Conservation (phyloP, 2,888 invertebrate species). For the Drosophila putrida region DNA sequence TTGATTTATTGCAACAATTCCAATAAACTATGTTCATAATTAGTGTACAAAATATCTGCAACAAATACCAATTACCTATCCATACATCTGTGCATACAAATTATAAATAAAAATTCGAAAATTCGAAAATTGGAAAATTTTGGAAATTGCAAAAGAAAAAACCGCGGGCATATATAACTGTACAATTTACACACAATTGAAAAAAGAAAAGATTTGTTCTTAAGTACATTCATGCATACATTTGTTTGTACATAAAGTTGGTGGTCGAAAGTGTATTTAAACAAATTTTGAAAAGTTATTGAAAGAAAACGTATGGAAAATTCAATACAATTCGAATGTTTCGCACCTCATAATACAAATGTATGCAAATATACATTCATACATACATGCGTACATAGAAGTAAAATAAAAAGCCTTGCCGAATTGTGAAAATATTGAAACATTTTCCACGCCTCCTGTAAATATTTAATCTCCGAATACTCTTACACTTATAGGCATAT, state of each 20-base stretch:
- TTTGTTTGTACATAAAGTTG: conserved; percentile 37
- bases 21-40: conserved; percentile 39
- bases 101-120: conserved; percentile 19
- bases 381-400: not conserved
- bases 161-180: conserved; percentile 24
- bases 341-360: conserved; percentile 14
- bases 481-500: not conserved
- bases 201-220: conserved; percentile 3
- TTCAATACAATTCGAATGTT: conserved; percentile 16
- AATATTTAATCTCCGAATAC: conserved; percentile 4
- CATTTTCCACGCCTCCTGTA: conserved; percentile 6
- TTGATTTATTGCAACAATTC: conserved; percentile 67
- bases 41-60: conserved; percentile 44
- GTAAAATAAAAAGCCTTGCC: not conserved
- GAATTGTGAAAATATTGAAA: conserved; percentile 1
- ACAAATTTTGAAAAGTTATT: conserved; percentile 22
- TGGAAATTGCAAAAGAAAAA: conserved; percentile 16
- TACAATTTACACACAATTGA: conserved; percentile 19
- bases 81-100: conserved; percentile 47
- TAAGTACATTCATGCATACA: not conserved
- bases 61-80: conserved; percentile 28
- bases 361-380: conserved; percentile 12
- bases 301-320: conserved; percentile 15
- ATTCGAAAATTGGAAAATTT: conserved; percentile 7
- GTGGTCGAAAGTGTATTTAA: conserved; percentile 58